Percentiles rank a stretch among this genome's conserved stretches.
Evolutionary conservation across 2,113 vertebrate genomes (phyloP).

Genomic region (Nothobranchius kuhntae): DNA sequence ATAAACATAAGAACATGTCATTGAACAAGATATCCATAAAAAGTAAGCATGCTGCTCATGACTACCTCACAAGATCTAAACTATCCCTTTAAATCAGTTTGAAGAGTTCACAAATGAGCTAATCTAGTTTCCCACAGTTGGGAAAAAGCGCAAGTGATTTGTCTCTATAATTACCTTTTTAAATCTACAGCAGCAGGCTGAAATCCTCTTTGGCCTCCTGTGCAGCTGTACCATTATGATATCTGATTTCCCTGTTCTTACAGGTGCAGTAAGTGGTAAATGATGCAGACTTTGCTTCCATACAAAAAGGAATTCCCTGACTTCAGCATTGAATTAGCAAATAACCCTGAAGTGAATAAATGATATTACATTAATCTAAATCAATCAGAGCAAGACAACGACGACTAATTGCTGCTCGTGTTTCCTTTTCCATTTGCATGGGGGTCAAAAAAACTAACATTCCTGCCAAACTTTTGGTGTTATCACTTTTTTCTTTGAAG

Average conservation of each 20-base stretch:
- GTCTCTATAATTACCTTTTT: conserved; percentile 65
- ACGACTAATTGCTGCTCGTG: conserved; percentile 13
- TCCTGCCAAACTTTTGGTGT: neutral
- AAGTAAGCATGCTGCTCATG: too few species aligned
- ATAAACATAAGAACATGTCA: too few species aligned
- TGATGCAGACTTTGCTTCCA: conserved; percentile 48
- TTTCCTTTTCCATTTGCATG: conserved; percentile 5
- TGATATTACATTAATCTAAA: conserved; percentile 63
- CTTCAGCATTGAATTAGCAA: conserved; percentile 24
- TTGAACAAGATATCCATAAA: too few species aligned
- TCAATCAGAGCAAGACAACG: conserved; percentile 42
- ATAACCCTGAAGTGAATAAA: conserved; percentile 51
- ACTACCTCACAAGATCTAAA: too few species aligned
- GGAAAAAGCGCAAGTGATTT: conserved; percentile 65
- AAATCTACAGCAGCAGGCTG: conserved; percentile 43
- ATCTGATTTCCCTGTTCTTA: conserved; percentile 58
- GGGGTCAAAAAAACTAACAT: neutral
- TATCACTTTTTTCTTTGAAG: neutral
- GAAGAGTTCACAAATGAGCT: conserved; percentile 59
- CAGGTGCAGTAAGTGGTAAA: conserved; percentile 60
- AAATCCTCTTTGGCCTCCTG: conserved; percentile 47
- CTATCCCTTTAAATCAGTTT: conserved; percentile 13
- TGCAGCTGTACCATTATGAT: conserved; percentile 44
- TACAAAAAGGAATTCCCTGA: conserved; percentile 27
- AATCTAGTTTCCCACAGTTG: conserved; percentile 51